phyloP scores from a whole-genome alignment of 1,140 invertebrate genomes.

The Camponotus vicinus region DNA sequence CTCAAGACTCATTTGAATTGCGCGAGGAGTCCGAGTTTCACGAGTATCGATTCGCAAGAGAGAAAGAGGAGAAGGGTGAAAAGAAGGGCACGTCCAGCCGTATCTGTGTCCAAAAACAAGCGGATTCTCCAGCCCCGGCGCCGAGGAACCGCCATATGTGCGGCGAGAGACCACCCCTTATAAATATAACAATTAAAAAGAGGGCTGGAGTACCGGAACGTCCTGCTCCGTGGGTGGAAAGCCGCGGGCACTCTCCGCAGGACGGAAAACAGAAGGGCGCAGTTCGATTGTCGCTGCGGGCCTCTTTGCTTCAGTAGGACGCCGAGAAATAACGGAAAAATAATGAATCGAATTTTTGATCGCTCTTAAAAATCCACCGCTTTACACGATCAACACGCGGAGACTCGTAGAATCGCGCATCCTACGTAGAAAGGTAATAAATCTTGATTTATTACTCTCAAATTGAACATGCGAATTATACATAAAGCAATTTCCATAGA shows the following conservation, averaged over 20 bases:
- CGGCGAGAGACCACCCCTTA: constrained; percentile 59
- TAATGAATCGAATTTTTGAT: constrained; percentile 40
- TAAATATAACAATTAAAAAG: constrained; percentile 75
- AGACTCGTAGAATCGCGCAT: background rate
- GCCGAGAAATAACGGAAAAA: constrained; percentile 39
- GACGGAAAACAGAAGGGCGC: constrained; percentile 64
- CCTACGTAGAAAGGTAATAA: background rate
- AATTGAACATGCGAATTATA: constrained; percentile 19
- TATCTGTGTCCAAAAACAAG: constrained; percentile 58
- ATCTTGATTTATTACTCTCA: background rate
- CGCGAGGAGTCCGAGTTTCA: constrained; percentile 55
- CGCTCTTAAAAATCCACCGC: background rate
- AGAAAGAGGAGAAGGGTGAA: constrained; percentile 45
- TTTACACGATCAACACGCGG: background rate
- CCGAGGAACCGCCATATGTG: constrained; percentile 50
- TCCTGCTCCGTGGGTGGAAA: constrained; percentile 50
- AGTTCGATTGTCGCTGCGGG: constrained; percentile 48
- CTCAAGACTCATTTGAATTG: constrained; percentile 4
- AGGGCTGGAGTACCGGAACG: constrained; percentile 55
- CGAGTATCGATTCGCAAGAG: constrained; percentile 64
- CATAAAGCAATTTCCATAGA: constrained; percentile 30
- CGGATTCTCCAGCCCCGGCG: constrained; percentile 38
- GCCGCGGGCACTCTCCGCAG: constrained; percentile 41
- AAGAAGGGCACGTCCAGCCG: constrained; percentile 47
- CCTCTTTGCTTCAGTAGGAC: constrained; percentile 11